Base-by-base conservation (phyloP, 2,797 vertebrate species). In the Ateles fusciceps region DNA sequence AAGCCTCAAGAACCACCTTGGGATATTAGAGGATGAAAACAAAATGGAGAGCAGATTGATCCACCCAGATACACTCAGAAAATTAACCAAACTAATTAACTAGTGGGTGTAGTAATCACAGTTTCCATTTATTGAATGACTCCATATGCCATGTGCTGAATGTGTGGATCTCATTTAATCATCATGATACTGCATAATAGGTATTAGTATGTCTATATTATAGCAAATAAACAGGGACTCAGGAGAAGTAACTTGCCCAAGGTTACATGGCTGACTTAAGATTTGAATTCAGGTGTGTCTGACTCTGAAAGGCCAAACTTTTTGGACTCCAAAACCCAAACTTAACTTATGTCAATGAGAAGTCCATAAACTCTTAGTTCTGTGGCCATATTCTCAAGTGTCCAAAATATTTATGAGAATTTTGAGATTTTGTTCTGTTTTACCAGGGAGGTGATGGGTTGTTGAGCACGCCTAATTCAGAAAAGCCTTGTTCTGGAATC, bases 1-100 rank as follows among this genome's bases (percentile, higher is more conserved):
- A 85, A 91, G 44, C n/a, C 75, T 96, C 44, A 79, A 33, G 86
- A 96, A 74, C 74, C 7, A 78, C 36, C 44, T 95, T 10, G 80
- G 64, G 24, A 78, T 75, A 52, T 46, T 39, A 91, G 12, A 96
- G 28, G 59, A 15, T 36, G 28, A 95, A 94, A 94, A 80, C 44
- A 92, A 91, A 95, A 59, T 80, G 68, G 57, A 85, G 81, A 86
- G 64, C 14, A 90, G 39, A 92, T 36, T 71, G 74, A 88, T 64
- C 36, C 57, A 85, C 55, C 59, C 48, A 79, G 71, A 83, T n/a
- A 89, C 17, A 86, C 79, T 91, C 59, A 79, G 39, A 94, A 95
- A 96, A 94, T 91, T 75, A 89, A 94, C 55, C 83, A 94, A 91
- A 79, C 57, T 76, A 94, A 90, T 85, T 95, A 89, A 91, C 36